Evolutionary conservation across 2,888 invertebrate genomes (phyloP).

Genomic region (Lagria hirta): DNA sequence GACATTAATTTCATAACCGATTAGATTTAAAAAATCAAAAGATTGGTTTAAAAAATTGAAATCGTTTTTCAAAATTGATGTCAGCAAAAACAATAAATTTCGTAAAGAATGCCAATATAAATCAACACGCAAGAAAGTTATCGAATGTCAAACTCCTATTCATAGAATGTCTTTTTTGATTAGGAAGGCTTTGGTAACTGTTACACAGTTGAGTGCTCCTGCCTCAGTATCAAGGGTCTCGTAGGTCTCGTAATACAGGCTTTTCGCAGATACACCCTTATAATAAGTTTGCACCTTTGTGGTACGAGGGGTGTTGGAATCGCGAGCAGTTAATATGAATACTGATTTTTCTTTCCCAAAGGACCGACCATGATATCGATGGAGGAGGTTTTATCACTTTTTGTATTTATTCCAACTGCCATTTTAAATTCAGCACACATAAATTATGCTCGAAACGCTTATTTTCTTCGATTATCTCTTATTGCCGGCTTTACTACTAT

Average conservation of each 20-base stretch:
- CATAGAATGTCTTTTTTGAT: slow-evolving; percentile 42
- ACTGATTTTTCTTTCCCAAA: slow-evolving; percentile 46
- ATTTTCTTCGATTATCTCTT: too few species aligned
- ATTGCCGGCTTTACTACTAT: too few species aligned
- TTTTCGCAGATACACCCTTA: slow-evolving; percentile 51
- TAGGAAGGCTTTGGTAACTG: slow-evolving; percentile 46
- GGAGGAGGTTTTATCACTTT: slow-evolving; percentile 45
- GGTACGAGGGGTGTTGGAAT: slow-evolving; percentile 43
- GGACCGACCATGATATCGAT: slow-evolving; percentile 39
- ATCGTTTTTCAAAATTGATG: too few species aligned
- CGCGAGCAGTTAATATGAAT: slow-evolving; percentile 52
- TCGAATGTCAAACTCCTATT: slow-evolving; percentile 31
- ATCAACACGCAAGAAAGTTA: slow-evolving; percentile 18
- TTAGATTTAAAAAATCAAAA: too few species aligned
- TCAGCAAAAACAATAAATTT: too few species aligned
- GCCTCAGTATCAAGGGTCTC: slow-evolving; percentile 49
- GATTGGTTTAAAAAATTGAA: too few species aligned
- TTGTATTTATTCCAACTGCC: slow-evolving; percentile 36
- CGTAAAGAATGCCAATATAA: too few species aligned
- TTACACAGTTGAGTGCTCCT: slow-evolving; percentile 50
- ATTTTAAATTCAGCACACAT: slow-evolving; percentile 35
- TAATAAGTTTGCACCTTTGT: slow-evolving; percentile 54
- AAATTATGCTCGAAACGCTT: too few species aligned
- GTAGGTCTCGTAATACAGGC: slow-evolving; percentile 50
- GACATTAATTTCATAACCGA: too few species aligned